Percentiles rank a stretch among this genome's conserved stretches.
These are phyloP conservation scores for Drosophila repletoides DNA, from an alignment of 1,140 invertebrate genomes.

Conservation along the genomic window DNA sequence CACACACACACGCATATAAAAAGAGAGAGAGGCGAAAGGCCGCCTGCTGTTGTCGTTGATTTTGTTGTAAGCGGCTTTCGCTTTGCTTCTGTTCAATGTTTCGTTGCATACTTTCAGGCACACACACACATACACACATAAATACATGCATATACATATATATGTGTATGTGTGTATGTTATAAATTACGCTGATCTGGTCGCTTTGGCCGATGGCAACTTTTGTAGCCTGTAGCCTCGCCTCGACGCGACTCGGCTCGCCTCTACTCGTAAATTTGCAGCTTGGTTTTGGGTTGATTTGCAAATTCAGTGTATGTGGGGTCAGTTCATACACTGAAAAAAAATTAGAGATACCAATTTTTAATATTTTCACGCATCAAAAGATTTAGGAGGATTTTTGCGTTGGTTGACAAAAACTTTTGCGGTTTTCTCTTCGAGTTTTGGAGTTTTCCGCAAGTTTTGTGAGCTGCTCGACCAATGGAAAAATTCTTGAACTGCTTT, in stretches of 20 bases:
- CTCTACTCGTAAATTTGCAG: conserved; percentile 47
- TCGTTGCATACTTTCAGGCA: conserved; percentile 38
- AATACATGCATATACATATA: background rate
- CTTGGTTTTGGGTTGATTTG: conserved; percentile 58
- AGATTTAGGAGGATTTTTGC: too few relatives aligned
- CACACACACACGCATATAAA: background rate
- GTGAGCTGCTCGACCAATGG: too few relatives aligned
- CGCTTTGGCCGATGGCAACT: conserved; percentile 32
- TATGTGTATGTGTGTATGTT: conserved; percentile 22
- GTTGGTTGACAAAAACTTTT: too few relatives aligned
- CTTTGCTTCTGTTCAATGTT: conserved; percentile 24
- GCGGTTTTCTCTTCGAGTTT: too few relatives aligned
- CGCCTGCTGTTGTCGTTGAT: conserved; percentile 51
- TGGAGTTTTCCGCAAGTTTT: too few relatives aligned
- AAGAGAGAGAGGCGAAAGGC: background rate
- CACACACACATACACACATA: too few relatives aligned
- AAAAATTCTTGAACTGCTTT: too few relatives aligned
- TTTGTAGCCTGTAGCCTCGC: conserved; percentile 13
- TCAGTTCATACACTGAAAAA: too few relatives aligned
- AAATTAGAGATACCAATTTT: too few relatives aligned
- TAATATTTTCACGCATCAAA: too few relatives aligned
- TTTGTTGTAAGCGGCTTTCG: conserved; percentile 63
- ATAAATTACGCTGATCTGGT: conserved; percentile 70
- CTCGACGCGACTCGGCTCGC: conserved; percentile 9
- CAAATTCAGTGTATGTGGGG: conserved; percentile 12